phyloP scores from a whole-genome alignment of 2,888 invertebrate species.

The Epinotia ramella region DNA sequence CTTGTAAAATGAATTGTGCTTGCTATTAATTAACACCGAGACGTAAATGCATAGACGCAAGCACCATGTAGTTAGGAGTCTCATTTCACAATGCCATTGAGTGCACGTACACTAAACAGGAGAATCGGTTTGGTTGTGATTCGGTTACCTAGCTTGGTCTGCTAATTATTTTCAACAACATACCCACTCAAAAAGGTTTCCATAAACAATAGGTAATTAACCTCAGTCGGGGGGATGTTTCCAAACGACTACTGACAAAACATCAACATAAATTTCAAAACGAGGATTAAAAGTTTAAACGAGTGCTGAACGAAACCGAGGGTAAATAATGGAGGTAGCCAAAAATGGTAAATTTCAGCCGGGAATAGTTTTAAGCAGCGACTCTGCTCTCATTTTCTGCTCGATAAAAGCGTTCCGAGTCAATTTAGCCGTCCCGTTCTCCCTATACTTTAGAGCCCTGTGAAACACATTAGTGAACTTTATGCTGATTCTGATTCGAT shows the following conservation, averaged over 20 bases:
- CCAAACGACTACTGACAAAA: slow-evolving; percentile 19
- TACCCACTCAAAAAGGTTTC: not conserved
- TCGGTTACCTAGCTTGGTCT: not conserved
- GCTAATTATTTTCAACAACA: not conserved
- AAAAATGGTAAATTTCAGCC: slow-evolving; percentile 45
- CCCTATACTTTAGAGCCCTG: slow-evolving; percentile 32
- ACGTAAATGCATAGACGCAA: slow-evolving; percentile 8
- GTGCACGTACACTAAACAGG: slow-evolving; percentile 4
- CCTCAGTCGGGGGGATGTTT: not conserved
- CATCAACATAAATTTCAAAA: slow-evolving; percentile 34
- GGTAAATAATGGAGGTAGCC: slow-evolving; percentile 41
- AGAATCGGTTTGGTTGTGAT: not conserved
- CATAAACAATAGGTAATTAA: not conserved
- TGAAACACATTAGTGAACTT: slow-evolving; percentile 41
- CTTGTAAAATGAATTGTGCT: not conserved
- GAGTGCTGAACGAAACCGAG: slow-evolving; percentile 39
- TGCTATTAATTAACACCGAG: not conserved
- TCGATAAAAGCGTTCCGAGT: slow-evolving; percentile 51
- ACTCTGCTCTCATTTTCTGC: slow-evolving; percentile 53
- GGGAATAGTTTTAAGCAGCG: slow-evolving; percentile 50
- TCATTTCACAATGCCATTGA: not conserved
- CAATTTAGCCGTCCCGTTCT: slow-evolving; percentile 30
- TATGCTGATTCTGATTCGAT: slow-evolving; percentile 41
- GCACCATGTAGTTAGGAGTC: not conserved
- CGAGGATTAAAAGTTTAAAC: slow-evolving; percentile 42